Evolutionary conservation across 2,888 invertebrate genomes (phyloP), one percentile per base, ranked within the genome.

Genomic region (Drosophila flavopinicola): DNA sequence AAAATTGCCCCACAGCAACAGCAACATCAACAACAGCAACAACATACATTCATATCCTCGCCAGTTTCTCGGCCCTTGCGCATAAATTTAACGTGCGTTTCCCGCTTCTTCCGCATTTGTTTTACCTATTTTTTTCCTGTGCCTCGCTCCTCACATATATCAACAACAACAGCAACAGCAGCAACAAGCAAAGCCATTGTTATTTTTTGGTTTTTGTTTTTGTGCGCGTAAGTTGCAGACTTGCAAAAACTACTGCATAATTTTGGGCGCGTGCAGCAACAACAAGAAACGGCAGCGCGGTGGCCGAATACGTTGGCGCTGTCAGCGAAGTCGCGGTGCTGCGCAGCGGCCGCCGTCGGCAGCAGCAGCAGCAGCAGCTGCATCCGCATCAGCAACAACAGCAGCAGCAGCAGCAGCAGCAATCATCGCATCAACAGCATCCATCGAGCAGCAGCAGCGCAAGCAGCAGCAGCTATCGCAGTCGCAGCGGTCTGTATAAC

Each of bases 381-480:
- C 51, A 29, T 11, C 33, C 30, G 17, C 39, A 25, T 6, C 41
- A 15, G 11, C 20, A 32, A 5, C 38, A 44, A 15, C 38, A 10
- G 25, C 49, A 39, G 15, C 59, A 32, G 5, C 42, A 35, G 32
- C 60, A 51, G 6, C 56, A 53, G 33, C 57, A 51, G n/a, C n/a
- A n/a, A n/a, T n/a, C n/a, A n/a, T n/a, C n/a, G n/a, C n/a, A n/a
- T n/a, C n/a, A n/a, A n/a, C n/a, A n/a, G n/a, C n/a, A n/a, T n/a
- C n/a, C n/a, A n/a, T n/a, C 39, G 29, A 60, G 38, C 52, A 41
- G 54, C 51, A 59, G 37, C 54, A 25, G 27, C 42, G 76, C 76
- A 78, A 85, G 83, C 79, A 82, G 73, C 65, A 85, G 85, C 83
- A 83, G 83, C 49, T 73, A 83, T 63, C 72, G 67, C 56, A 75